A percentile compares a stretch with the other conserved stretches of the same genome.
Evolutionary conservation across 2,888 invertebrate genomes (phyloP).

Genomic region (Amiota mariae): DNA sequence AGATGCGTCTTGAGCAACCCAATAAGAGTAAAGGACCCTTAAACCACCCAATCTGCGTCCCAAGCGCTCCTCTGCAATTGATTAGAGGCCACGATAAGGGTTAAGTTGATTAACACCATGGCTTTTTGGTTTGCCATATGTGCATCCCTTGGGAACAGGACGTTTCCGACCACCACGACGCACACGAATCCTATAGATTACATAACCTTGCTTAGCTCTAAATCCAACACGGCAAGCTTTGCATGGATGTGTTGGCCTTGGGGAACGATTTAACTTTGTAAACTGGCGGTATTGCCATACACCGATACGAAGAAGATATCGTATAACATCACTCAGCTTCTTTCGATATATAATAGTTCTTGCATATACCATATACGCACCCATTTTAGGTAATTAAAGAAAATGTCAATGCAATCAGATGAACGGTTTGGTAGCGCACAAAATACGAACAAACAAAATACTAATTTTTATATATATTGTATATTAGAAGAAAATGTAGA

Average conservation of each 20-base stretch:
- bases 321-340: conserved; percentile 83
- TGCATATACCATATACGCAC: too few relatives aligned
- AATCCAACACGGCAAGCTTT: conserved; percentile 97
- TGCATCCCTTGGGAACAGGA: conserved; percentile 96
- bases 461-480: too few relatives aligned
- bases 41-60: conserved; percentile 95
- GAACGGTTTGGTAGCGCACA: too few relatives aligned
- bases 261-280: conserved; percentile 93
- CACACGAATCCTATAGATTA: conserved; percentile 91
- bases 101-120: conserved; percentile 99
- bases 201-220: conserved; percentile 97
- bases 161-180: conserved; percentile 98
- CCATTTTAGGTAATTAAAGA: too few relatives aligned
- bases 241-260: conserved; percentile 95
- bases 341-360: too few relatives aligned
- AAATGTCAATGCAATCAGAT: too few relatives aligned
- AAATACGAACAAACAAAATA: too few relatives aligned
- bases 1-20: too few relatives aligned
- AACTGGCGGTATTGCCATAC: conserved; percentile 99
- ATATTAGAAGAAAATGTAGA: too few relatives aligned
- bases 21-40: conserved; percentile 97
- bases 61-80: conserved; percentile 98
- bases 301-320: conserved; percentile 91
- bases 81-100: too few relatives aligned
- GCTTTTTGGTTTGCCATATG: conserved; percentile 98